Conservation (phyloP, 1,140 invertebrate genomes). For the Linepithema humile region DNA sequence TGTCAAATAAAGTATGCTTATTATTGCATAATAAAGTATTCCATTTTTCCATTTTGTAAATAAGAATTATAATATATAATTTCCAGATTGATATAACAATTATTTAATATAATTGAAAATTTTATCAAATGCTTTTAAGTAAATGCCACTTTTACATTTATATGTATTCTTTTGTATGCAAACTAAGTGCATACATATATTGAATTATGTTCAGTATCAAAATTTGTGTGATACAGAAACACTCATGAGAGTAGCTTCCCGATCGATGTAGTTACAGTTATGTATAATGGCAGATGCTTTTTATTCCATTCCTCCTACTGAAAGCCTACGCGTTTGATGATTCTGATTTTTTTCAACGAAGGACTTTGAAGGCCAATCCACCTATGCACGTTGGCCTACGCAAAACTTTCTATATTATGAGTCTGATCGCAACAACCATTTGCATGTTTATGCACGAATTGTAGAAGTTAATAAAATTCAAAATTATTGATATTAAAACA, state of each 20-base stretch:
- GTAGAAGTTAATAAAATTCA: not conserved
- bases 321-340: constrained; percentile 61
- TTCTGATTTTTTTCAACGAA: constrained; percentile 65
- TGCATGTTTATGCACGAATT: not conserved
- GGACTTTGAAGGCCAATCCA: constrained; percentile 73
- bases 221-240: not conserved
- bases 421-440: constrained; percentile 21
- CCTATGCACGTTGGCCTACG: constrained; percentile 64
- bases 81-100: no score
- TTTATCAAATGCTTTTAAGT: not conserved
- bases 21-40: not conserved
- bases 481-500: constrained; percentile 13
- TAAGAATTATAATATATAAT: not conserved
- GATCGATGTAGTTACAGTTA: constrained; percentile 53
- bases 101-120: not conserved
- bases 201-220: no score
- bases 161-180: not conserved
- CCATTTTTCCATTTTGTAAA: not conserved
- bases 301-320: constrained; percentile 66
- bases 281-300: constrained; percentile 59
- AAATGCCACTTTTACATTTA: not conserved
- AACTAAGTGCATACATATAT: no score
- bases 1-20: constrained; percentile 5
- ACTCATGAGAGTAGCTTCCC: not conserved
- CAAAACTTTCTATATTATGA: constrained; percentile 32